Conservation (phyloP, 1,140 invertebrate genomes). For the Neoseiulus cucumeris region DNA sequence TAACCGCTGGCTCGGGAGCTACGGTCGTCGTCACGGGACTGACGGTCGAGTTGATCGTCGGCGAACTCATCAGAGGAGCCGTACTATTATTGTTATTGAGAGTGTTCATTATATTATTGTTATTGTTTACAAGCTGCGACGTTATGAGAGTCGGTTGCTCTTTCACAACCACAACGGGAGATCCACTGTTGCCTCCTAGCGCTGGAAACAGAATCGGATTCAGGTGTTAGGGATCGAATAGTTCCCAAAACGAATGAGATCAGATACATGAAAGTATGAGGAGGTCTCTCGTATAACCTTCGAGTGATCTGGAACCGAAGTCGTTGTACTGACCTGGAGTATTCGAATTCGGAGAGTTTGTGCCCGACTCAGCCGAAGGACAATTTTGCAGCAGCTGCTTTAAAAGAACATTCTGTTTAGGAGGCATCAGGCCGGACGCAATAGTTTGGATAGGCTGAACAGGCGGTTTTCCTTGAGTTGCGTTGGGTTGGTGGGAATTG, state of each 20-base stretch:
- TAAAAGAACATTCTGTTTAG: conserved; percentile 54
- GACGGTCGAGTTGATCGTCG: no score
- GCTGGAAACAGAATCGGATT: background rate
- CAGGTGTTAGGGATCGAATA: no score
- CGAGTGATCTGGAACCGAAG: no score
- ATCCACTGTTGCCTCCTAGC: conserved; percentile 16
- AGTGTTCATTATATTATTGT: background rate
- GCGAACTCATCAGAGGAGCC: background rate
- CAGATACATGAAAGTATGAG: no score
- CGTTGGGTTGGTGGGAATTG: no score
- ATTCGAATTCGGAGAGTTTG: background rate
- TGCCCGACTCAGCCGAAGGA: conserved; percentile 30
- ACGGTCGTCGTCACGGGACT: no score
- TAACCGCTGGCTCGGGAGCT: no score
- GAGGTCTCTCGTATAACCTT: no score
- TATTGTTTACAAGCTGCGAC: conserved; percentile 5
- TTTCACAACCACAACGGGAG: conserved; percentile 19
- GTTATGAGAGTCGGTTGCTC: conserved; percentile 14
- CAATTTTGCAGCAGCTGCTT: conserved; percentile 67
- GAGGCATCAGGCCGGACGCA: background rate
- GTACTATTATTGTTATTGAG: background rate
- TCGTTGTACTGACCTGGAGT: no score
- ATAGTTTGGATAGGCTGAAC: background rate
- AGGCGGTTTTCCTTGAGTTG: background rate
- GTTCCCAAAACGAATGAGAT: no score